Conservation (phyloP, 2,888 invertebrate species). For the Leucoma salicis region DNA sequence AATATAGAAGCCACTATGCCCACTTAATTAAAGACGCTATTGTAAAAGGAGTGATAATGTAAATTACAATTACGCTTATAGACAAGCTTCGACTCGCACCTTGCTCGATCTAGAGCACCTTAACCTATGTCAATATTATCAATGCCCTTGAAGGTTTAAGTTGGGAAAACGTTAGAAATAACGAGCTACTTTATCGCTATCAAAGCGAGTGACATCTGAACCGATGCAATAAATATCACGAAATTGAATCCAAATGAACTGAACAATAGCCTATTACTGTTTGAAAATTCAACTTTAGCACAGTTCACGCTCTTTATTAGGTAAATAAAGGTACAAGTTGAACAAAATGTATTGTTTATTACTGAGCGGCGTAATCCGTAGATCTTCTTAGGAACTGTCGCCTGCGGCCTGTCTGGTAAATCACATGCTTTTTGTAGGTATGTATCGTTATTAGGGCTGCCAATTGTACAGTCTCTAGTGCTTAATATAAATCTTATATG, state of each 20-base stretch:
- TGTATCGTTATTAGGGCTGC: conserved; percentile 47
- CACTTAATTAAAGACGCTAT: too few relatives aligned
- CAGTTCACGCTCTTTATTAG: conserved; percentile 57
- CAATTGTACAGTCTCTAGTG: neutral
- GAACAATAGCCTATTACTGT: conserved; percentile 64
- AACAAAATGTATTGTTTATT: conserved; percentile 44
- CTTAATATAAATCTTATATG: too few relatives aligned
- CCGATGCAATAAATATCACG: conserved; percentile 46
- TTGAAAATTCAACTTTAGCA: conserved; percentile 51
- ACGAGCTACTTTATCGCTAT: conserved; percentile 26
- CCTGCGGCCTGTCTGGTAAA: conserved; percentile 61
- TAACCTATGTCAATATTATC: too few relatives aligned
- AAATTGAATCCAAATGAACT: conserved; percentile 52
- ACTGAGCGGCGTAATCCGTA: conserved; percentile 52
- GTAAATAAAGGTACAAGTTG: conserved; percentile 47
- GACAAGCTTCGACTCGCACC: too few relatives aligned
- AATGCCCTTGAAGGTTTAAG: conserved; percentile 9
- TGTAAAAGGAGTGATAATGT: too few relatives aligned
- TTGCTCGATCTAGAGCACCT: too few relatives aligned
- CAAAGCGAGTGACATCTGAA: conserved; percentile 36
- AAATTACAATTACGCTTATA: too few relatives aligned
- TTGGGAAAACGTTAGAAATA: conserved; percentile 25
- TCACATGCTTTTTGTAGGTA: conserved; percentile 51
- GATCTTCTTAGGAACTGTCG: conserved; percentile 66
- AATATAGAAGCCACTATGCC: too few relatives aligned